Conservation (phyloP, 2,888 invertebrate genomes). For the Hirtodrosophila cameraria region DNA sequence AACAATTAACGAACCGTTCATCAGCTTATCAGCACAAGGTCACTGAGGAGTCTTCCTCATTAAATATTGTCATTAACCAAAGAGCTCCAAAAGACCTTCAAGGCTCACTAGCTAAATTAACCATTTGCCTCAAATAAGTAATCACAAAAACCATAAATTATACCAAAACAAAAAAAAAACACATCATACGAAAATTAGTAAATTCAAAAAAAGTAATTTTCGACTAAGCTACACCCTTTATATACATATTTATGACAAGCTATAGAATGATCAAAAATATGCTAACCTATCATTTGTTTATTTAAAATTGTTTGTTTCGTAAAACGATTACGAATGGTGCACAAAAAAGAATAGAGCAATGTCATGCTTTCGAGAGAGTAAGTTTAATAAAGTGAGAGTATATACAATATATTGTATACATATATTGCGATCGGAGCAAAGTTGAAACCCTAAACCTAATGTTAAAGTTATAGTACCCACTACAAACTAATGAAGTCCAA, state of each 20-base stretch:
- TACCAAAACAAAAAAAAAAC: neutral
- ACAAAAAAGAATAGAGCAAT: neutral
- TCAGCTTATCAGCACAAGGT: conserved; percentile 48
- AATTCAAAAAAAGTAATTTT: neutral
- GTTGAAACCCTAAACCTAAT: neutral
- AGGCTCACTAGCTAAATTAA: conserved; percentile 42
- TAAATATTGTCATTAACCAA: conserved; percentile 39
- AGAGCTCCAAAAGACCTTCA: conserved; percentile 35
- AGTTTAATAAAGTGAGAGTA: too few species aligned
- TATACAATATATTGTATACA: too few species aligned
- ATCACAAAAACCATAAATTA: conserved; percentile 21
- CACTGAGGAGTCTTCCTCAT: conserved; percentile 44
- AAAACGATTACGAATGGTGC: neutral
- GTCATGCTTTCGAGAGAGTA: neutral
- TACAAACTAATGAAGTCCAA: conserved; percentile 10
- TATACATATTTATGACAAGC: too few species aligned
- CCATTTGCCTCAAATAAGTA: conserved; percentile 30
- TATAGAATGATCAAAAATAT: neutral
- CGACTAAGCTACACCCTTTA: neutral
- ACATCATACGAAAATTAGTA: neutral
- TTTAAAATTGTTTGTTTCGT: too few species aligned
- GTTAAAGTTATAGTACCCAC: neutral
- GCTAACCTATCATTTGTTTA: too few species aligned
- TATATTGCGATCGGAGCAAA: too few species aligned
- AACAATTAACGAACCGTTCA: conserved; percentile 46